phyloP scores from a whole-genome alignment of 2,888 invertebrate genomes.

The Mellilla xanthometata region DNA sequence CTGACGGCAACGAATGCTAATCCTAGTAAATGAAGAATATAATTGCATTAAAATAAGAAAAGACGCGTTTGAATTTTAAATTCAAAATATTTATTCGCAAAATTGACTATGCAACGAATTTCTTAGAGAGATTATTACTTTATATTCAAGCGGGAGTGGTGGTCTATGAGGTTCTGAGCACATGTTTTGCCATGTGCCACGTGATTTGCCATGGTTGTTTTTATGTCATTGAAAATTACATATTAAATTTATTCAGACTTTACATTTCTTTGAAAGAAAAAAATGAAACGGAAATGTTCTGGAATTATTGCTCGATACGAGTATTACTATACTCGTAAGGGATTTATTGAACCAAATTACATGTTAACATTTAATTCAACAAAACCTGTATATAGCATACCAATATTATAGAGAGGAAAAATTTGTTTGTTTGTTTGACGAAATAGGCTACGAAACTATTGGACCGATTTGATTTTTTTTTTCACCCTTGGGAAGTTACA shows the following conservation, averaged over 20 bases:
- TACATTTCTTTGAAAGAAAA: not conserved
- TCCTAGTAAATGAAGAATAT: conserved; percentile 32
- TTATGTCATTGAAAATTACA: not conserved
- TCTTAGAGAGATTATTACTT: conserved; percentile 9
- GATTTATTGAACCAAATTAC: no score
- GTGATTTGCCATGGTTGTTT: not conserved
- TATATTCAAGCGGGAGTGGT: not conserved
- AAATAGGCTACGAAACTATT: no score
- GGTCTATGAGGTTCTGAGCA: not conserved
- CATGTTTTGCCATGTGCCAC: conserved; percentile 3
- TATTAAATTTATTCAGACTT: not conserved
- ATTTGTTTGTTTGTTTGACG: no score
- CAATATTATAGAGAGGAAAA: no score
- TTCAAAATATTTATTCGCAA: conserved; percentile 2
- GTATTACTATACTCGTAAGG: no score
- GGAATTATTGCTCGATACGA: no score
- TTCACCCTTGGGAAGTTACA: no score
- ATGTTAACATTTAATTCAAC: no score
- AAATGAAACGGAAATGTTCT: not conserved
- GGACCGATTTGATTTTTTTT: no score
- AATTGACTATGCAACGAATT: conserved; percentile 4
- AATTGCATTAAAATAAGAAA: conserved; percentile 28
- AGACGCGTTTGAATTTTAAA: not conserved
- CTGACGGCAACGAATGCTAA: conserved; percentile 33
- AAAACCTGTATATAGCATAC: no score